These are phyloP conservation scores for Thecophora atra DNA, from an alignment of 2,888 invertebrate species.

Conservation along the genomic window DNA sequence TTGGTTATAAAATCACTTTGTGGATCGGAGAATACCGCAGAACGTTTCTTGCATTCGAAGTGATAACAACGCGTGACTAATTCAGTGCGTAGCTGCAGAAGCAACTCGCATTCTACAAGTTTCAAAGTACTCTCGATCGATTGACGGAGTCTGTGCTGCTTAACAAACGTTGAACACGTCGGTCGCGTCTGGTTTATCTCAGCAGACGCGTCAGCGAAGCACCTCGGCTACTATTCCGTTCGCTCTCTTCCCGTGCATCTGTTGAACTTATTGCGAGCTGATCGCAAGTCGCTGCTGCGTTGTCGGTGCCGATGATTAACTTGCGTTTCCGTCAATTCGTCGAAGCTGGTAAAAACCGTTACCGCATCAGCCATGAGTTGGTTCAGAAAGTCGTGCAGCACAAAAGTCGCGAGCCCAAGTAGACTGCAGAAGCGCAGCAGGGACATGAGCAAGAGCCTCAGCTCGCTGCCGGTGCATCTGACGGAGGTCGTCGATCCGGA, in stretches of 20 bases:
- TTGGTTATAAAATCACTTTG: conserved; percentile 22
- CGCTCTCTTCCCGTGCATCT: neutral
- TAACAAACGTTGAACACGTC: too few species aligned
- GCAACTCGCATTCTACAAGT: too few species aligned
- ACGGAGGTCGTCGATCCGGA: conserved; percentile 62
- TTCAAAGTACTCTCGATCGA: too few species aligned
- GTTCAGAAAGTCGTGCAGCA: conserved; percentile 74
- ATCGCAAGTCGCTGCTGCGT: conserved; percentile 17
- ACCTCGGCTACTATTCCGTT: too few species aligned
- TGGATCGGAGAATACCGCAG: conserved; percentile 39
- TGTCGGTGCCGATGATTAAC: conserved; percentile 69
- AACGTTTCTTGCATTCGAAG: conserved; percentile 58
- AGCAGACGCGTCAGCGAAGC: too few species aligned
- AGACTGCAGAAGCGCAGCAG: conserved; percentile 31
- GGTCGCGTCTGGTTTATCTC: too few species aligned
- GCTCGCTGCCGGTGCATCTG: conserved; percentile 47
- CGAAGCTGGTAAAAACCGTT: conserved; percentile 73
- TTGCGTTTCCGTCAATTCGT: conserved; percentile 72
- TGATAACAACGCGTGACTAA: conserved; percentile 34
- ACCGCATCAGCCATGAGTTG: conserved; percentile 71
- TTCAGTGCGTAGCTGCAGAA: neutral
- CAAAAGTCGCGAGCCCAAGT: conserved; percentile 68
- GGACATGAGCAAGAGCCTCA: conserved; percentile 47
- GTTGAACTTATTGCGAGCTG: neutral
- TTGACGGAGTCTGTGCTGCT: too few species aligned